Evolutionary conservation across 2,113 vertebrate genomes (phyloP), one percentile per base, ranked within the genome.

Genomic region (Shinisaurus crocodilurus): DNA sequence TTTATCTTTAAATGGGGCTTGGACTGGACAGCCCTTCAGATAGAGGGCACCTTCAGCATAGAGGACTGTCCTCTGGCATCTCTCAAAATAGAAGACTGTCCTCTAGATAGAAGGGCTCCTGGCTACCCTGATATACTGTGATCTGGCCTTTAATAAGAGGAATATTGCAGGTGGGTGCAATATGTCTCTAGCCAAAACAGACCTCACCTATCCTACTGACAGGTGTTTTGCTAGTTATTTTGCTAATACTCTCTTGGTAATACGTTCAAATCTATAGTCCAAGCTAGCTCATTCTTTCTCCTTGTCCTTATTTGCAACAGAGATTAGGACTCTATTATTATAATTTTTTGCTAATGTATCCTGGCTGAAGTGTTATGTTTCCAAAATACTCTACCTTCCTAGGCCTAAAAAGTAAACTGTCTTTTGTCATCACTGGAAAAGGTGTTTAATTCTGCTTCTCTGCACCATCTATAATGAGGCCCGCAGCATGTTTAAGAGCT

Each of bases 251-350:
- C 6, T 40, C 37, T 69, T 63, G 63, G 43, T 76, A 93, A n/a
- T 86, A 74, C 5, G 27, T n/a, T 37, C 70, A 15, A 32, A 12
- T 16, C 80, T 5, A 20, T 70, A 4, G 2, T 57, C 6, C 8
- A 85, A 79, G 29, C 40, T 27, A 20, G 2, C 20, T 9, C 20
- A 60, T 65, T 45, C 84, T 89, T 92, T 91, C 93, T 92, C 40
- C 87, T 65, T 25, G 76, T 90, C 94, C 94, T 95, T 91, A 93
- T 92, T 90, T 94, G 79, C 92, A 82, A 65, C 79, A 93, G 92
- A 95, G 92, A 92, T 82, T 91, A 92, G 94, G 89, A 91, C 67
- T 81, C 76, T 92, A 88, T 92, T 94, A 40, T 65, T 6, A 34
- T 25, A 16, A 25, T 65, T 12, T 45, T 12, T 94, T 88, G 54